Evolutionary conservation across 2,888 invertebrate genomes (phyloP).

Genomic region (Drosophila anomelani): DNA sequence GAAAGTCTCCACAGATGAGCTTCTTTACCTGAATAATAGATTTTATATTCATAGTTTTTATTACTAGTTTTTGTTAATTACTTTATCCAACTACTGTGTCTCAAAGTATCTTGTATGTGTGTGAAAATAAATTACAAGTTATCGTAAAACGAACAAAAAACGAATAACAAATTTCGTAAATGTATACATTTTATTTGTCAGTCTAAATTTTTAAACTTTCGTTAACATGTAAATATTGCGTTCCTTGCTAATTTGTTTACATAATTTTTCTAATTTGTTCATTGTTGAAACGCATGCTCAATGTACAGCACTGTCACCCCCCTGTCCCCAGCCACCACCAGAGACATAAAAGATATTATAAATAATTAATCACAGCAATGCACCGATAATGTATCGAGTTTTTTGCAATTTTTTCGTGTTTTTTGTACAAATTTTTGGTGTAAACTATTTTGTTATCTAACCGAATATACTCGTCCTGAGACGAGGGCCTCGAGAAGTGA

Average conservation of each 20-base stretch:
- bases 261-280: constrained; percentile 36
- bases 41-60: constrained; percentile 13
- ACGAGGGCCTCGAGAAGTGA: constrained; percentile 61
- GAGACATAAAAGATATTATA: constrained; percentile 12
- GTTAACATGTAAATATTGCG: constrained; percentile 63
- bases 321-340: constrained; percentile 8
- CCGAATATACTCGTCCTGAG: constrained; percentile 17
- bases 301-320: constrained; percentile 72
- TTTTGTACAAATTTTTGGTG: constrained; percentile 51
- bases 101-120: constrained; percentile 85
- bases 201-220: constrained; percentile 33
- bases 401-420: constrained; percentile 60
- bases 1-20: not conserved
- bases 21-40: constrained; percentile 15
- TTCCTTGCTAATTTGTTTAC: constrained; percentile 35
- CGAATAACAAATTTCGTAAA: constrained; percentile 49
- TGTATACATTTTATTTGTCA: constrained; percentile 47
- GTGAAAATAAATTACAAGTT: constrained; percentile 81
- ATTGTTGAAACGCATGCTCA: constrained; percentile 68
- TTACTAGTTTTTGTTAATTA: constrained; percentile 51
- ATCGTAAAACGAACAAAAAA: constrained; percentile 60
- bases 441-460: constrained; percentile 45
- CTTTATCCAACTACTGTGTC: constrained; percentile 74
- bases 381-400: constrained; percentile 61
- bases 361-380: constrained; percentile 49